Base-by-base conservation (phyloP, 2,113 vertebrate species). In the Entelurus aequoreus region DNA sequence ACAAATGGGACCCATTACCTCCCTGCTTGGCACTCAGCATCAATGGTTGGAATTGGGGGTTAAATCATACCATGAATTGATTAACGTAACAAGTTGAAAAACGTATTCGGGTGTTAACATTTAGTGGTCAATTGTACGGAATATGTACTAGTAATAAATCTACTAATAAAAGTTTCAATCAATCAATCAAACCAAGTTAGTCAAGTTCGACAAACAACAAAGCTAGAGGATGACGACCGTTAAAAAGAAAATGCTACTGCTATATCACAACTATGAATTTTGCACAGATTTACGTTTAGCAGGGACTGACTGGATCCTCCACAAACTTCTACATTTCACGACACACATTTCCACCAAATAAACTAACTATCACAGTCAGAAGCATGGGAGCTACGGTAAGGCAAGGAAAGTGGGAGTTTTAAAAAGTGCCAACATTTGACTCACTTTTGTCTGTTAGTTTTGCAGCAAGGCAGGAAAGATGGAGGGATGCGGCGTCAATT, bases 371-470 rank as follows among this genome's bases (percentile, higher is more conserved):
- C 42, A 46, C 54, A 8, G n/a, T 10, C 14, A 14, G n/a, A 40
- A 10, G 36, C 36, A 55, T 8, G 38, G 38, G 35, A 55, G 13
- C 37, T 38, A 28, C 28, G 1, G 28, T 28, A 55, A 16, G 54
- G 37, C 9, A 3, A 5, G 38, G 13, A 12, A 19, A 44, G n/a
- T 12, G 13, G 10, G 42, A 46, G 42, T 11, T 46, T 46, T 46
- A 12, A 53, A 13, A 53, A 13, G 37, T 65, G 48, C 53, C 14
- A 56, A 54, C 62, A n/a, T 57, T 57, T 12, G 62, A 87, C 84
- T 88, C 81, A 88, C 86, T 76, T 82, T 80, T 77, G 69, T 63
- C 86, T 88, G 82, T 75, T 62, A 64, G 66, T 58, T 35, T 48
- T 7, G 42, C 62, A 63, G 48, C 8, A 63, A 51, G 55, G 51